These are phyloP conservation scores for Cygnus atratus DNA, from an alignment of 2,113 vertebrate species.

Conservation along the genomic window DNA sequence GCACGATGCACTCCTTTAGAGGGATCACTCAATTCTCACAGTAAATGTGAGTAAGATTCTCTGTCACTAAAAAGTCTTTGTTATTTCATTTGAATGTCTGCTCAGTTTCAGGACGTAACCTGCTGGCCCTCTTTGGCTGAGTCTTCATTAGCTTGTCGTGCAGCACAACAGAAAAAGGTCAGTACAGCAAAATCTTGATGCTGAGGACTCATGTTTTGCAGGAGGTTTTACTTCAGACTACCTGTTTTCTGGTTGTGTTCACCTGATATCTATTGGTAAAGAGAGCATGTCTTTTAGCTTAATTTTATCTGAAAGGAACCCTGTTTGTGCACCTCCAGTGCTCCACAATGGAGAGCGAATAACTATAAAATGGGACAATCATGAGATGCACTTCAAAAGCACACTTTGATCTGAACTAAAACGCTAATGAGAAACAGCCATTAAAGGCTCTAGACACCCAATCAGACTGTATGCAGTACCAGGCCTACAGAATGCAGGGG, in stretches of 20 bases:
- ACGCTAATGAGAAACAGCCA: background rate
- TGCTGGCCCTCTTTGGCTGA: background rate
- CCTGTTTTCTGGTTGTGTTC: background rate
- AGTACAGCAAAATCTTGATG: background rate
- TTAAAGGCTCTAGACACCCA: background rate
- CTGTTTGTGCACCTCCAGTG: background rate
- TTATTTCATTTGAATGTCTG: background rate
- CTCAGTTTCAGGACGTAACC: background rate
- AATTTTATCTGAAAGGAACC: background rate
- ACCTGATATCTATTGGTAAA: background rate
- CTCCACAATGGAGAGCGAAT: background rate
- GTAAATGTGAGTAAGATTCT: background rate
- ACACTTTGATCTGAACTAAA: background rate
- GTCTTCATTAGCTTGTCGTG: background rate
- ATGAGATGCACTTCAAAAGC: background rate
- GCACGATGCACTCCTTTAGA: background rate
- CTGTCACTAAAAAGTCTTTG: background rate
- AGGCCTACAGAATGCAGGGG: background rate
- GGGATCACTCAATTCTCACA: background rate
- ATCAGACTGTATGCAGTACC: background rate
- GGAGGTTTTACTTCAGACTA: background rate
- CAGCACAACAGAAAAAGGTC: background rate
- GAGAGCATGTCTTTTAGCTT: background rate
- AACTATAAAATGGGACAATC: background rate
- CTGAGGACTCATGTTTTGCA: background rate